Evolutionary conservation across 2,888 invertebrate genomes (phyloP).

Genomic region (Sclerodermus sp.): DNA sequence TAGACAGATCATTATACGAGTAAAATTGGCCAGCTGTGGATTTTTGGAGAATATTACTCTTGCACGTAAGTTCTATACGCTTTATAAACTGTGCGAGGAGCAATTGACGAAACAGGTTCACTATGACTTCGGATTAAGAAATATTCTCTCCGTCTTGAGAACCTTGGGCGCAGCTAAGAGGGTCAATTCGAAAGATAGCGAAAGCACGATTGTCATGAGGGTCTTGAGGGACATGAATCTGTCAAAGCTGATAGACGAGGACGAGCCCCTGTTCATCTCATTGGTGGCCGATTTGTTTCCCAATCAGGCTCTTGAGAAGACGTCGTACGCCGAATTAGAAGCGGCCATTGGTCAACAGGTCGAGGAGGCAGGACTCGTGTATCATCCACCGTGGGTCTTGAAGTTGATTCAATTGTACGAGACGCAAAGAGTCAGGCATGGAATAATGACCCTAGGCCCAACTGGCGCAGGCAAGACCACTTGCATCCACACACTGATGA

Average conservation of each 20-base stretch:
- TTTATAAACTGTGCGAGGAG: constrained; percentile 96
- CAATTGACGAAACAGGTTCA: constrained; percentile 97
- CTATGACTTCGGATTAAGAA: constrained; percentile 94
- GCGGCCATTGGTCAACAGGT: constrained; percentile 84
- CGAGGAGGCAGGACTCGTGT: constrained; percentile 77
- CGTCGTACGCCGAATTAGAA: constrained; percentile 83
- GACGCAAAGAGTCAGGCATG: constrained; percentile 92
- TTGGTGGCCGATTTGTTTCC: constrained; percentile 94
- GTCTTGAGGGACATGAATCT: constrained; percentile 97
- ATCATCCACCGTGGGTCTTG: constrained; percentile 93
- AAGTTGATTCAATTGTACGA: constrained; percentile 96
- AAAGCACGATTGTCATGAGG: constrained; percentile 95
- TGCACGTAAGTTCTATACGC: constrained; percentile 93
- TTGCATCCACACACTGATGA: constrained; percentile 89
- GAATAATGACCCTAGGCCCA: constrained; percentile 94
- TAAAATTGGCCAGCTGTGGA: constrained; percentile 94
- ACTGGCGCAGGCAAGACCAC: constrained; percentile 94
- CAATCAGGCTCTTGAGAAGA: constrained; percentile 90
- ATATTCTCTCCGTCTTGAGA: constrained; percentile 91
- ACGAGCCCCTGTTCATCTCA: constrained; percentile 96
- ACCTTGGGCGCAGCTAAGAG: constrained; percentile 92
- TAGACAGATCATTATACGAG: constrained; percentile 93
- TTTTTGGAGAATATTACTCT: constrained; percentile 94
- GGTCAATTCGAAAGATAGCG: constrained; percentile 87
- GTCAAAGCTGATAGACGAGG: constrained; percentile 95